A percentile compares a stretch with the other conserved stretches of the same genome.
phyloP scores from a whole-genome alignment of 2,888 invertebrate genomes.

The Tanytarsus gracilentus region DNA sequence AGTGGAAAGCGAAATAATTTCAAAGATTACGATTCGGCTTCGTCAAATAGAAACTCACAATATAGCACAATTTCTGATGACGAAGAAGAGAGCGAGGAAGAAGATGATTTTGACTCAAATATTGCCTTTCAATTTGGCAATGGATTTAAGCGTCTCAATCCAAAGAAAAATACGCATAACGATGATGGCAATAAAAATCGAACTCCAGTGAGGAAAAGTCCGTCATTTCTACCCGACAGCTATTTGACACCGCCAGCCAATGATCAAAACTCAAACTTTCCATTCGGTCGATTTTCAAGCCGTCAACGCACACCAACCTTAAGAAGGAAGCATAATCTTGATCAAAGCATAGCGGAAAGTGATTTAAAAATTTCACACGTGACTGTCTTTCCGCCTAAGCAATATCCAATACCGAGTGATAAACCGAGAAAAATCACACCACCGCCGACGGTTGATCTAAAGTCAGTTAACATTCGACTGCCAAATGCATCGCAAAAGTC shows the following conservation, averaged over 20 bases:
- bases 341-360: slow-evolving; percentile 20
- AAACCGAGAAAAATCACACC: slow-evolving; percentile 13
- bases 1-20: not conserved
- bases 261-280: slow-evolving; percentile 9
- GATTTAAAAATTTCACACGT: slow-evolving; percentile 14
- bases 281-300: not conserved
- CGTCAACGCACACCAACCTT: slow-evolving; percentile 2
- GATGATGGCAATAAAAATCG: not conserved
- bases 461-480: slow-evolving; percentile 17
- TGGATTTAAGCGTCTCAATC: slow-evolving; percentile 32
- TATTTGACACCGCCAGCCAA: slow-evolving; percentile 26
- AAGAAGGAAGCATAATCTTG: slow-evolving; percentile 7
- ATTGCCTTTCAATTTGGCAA: slow-evolving; percentile 32
- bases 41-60: slow-evolving; percentile 25
- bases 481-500: slow-evolving; percentile 15
- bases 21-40: slow-evolving; percentile 40
- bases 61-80: slow-evolving; percentile 33
- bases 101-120: slow-evolving; percentile 29
- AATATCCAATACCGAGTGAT: slow-evolving; percentile 11
- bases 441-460: slow-evolving; percentile 15
- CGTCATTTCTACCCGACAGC: not conserved
- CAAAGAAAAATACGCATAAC: slow-evolving; percentile 27
- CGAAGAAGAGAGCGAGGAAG: slow-evolving; percentile 29
- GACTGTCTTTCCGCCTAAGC: slow-evolving; percentile 2
- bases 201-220: not conserved